Evolutionary conservation across 1,140 invertebrate species (phyloP).

Genomic region (Holotrichia oblita): DNA sequence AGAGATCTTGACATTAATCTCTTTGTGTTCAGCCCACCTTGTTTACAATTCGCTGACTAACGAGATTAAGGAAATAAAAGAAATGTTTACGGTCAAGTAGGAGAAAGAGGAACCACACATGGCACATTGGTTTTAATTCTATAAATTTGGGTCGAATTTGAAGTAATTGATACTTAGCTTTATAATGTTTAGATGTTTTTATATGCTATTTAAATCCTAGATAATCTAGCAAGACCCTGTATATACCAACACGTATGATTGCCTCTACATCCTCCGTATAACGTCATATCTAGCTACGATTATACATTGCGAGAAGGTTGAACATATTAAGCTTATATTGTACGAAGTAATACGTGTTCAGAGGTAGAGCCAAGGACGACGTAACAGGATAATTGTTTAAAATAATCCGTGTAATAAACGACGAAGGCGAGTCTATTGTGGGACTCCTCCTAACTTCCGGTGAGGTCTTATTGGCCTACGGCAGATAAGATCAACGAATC

Average conservation of each 20-base stretch:
- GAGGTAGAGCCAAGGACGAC: constrained; percentile 17
- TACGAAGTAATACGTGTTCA: neutral
- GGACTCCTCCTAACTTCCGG: constrained; percentile 38
- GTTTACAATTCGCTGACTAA: constrained; percentile 32
- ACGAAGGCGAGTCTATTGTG: constrained; percentile 35
- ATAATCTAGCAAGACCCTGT: too few species aligned
- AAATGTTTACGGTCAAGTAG: neutral
- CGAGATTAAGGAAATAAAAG: constrained; percentile 5
- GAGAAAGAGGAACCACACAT: too few species aligned
- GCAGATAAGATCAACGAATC: constrained; percentile 41
- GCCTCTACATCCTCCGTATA: too few species aligned
- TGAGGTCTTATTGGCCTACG: constrained; percentile 34
- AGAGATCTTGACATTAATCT: constrained; percentile 24
- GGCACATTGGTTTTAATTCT: neutral
- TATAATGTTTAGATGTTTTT: too few species aligned
- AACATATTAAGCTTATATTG: too few species aligned
- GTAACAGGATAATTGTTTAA: constrained; percentile 33
- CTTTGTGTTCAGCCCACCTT: constrained; percentile 9
- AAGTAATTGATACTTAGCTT: too few species aligned
- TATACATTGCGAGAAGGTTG: too few species aligned
- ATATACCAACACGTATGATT: too few species aligned
- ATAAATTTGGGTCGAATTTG: too few species aligned
- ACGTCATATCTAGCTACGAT: too few species aligned
- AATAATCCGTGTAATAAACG: constrained; percentile 34
- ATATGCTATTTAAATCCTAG: too few species aligned